Evolutionary conservation across 2,888 invertebrate genomes (phyloP), one percentile per base, ranked within the genome.

Genomic region (Nymphalis polychloros): DNA sequence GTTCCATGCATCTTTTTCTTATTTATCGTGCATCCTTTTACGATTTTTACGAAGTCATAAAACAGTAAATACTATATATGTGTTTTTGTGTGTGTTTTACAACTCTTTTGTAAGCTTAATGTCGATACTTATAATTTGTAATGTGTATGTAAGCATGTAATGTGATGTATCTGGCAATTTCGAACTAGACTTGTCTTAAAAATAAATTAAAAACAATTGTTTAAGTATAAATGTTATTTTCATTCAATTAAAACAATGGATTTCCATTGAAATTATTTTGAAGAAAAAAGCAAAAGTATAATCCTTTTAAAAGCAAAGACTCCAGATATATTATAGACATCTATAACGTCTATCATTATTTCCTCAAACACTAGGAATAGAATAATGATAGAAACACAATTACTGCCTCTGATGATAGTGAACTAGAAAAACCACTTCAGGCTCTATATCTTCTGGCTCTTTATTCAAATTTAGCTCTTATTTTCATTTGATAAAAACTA

Each of bases 341-440:
- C n/a, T 17, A 41, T 19, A 31, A 17, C 41, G 19, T 57, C 23
- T 49, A 16, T 27, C 46, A 35, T 53, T 60, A 59, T 52, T 31
- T 62, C 16, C 47, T 57, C 55, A 60, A 59, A 67, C 41, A 61
- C 49, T 57, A 67, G 65, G n/a, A 59, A 55, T 61, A 57, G 20
- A 62, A 67, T 41, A 67, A 67, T 61, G 57, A 64, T 53, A 67
- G 60, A 57, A 69, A 69, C 63, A 66, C 60, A 61, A 67, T 48
- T 48, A 60, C 65, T 19, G 60, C 23, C n/a, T 17, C 59, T 53
- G 41, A 48, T 68, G 63, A 71, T 65, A 68, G 68, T 68, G 68
- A 68, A 65, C 68, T 65, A 68, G 64, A 68, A 68, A 71, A 65
- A 65, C 53, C 62, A 65, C 64, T 68, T 63, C 62, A 62, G 50